These are phyloP conservation scores for Pteropus rufus DNA, from an alignment of 2,797 vertebrate species.

Conservation along the genomic window DNA sequence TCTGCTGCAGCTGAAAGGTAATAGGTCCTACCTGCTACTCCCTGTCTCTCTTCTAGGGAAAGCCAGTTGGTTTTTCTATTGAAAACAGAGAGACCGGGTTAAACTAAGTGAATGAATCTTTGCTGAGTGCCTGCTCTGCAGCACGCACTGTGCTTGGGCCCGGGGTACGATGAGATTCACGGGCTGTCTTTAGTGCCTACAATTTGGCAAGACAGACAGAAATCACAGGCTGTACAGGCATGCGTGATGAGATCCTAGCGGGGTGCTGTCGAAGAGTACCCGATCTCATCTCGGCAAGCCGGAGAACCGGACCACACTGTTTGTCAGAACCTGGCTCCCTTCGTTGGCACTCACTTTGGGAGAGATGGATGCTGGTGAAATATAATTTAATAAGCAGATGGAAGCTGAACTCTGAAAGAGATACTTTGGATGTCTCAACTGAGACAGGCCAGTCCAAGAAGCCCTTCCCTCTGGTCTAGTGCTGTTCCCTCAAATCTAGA, in stretches of 20 bases:
- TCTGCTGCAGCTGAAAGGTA: constrained; percentile 88
- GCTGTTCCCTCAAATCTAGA: not conserved
- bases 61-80: not conserved
- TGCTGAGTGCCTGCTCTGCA: not conserved
- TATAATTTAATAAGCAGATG: not conserved
- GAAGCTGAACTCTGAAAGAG: not conserved
- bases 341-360: not conserved
- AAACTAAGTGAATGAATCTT: not conserved
- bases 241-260: not conserved
- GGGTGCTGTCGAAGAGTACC: not conserved
- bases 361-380: too few relatives aligned
- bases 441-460: not conserved
- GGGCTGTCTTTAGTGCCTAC: not conserved
- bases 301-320: not conserved
- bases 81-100: not conserved
- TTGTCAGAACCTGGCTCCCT: not conserved
- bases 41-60: not conserved
- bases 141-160: not conserved
- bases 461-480: not conserved
- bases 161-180: not conserved
- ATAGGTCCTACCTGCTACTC: not conserved
- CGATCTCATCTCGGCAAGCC: not conserved
- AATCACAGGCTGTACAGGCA: not conserved
- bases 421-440: not conserved
- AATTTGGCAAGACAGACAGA: not conserved